phyloP scores from a whole-genome alignment of 2,888 invertebrate species.

The Neria commutata region DNA sequence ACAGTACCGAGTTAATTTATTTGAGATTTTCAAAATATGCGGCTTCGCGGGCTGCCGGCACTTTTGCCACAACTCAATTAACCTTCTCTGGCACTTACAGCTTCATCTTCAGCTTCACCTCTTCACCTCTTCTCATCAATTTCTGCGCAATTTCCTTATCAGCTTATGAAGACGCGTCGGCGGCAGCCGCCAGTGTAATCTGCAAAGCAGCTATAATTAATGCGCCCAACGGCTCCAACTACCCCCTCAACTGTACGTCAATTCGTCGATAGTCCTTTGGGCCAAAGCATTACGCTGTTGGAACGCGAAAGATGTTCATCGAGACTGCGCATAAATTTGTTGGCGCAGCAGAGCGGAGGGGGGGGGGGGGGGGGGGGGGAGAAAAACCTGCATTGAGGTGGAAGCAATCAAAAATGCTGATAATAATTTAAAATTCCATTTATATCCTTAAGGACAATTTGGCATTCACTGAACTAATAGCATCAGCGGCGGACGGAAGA shows the following conservation, averaged over 20 bases:
- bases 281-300: not conserved
- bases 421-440: constrained; percentile 55
- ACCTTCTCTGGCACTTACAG: too few relatives aligned
- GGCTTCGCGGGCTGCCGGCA: too few relatives aligned
- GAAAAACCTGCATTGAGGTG: too few relatives aligned
- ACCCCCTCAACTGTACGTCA: not conserved
- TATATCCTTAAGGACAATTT: constrained; percentile 55
- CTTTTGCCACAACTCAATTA: too few relatives aligned
- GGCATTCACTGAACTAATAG: constrained; percentile 34
- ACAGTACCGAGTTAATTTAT: too few relatives aligned
- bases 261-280: not conserved
- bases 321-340: not conserved
- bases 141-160: constrained; percentile 51
- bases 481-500: not conserved
- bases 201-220: not conserved
- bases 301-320: not conserved
- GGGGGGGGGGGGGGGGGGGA: too few relatives aligned
- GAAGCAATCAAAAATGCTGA: constrained; percentile 54
- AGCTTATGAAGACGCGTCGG: constrained; percentile 47
- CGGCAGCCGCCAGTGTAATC: constrained; percentile 37
- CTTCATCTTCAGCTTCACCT: too few relatives aligned
- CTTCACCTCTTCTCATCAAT: constrained; percentile 40
- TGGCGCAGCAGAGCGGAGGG: too few relatives aligned
- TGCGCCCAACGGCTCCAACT: not conserved
- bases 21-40: too few relatives aligned